Percentiles rank a stretch among this genome's conserved stretches.
Evolutionary conservation across 2,797 vertebrate species (phyloP).

Genomic region (Chrosomus eos): DNA sequence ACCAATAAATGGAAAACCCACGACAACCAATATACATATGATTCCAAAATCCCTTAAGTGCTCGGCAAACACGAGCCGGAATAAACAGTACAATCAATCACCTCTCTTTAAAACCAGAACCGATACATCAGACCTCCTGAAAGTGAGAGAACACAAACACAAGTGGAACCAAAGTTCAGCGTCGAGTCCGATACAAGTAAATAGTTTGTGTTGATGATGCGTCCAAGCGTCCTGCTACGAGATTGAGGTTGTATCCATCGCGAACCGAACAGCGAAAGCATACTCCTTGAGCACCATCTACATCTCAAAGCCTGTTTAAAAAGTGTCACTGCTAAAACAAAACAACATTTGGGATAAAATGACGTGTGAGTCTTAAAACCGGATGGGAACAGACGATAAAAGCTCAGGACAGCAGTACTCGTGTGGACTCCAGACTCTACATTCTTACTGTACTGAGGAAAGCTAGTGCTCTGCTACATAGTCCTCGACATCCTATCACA

Average conservation of each 20-base stretch:
- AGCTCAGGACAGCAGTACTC: background rate
- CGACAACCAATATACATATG: constrained; percentile 43
- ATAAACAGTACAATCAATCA: constrained; percentile 72
- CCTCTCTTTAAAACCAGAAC: constrained; percentile 59
- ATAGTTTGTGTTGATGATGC: background rate
- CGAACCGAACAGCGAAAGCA: background rate
- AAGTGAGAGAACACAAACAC: constrained; percentile 60
- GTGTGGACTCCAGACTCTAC: constrained; percentile 61
- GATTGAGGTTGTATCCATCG: background rate
- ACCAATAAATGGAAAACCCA: constrained; percentile 62
- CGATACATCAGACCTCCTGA: constrained; percentile 67
- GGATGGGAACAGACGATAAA: constrained; percentile 29
- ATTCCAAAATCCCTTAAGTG: constrained; percentile 71
- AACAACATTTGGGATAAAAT: background rate
- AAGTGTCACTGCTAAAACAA: background rate
- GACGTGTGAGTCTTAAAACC: constrained; percentile 2
- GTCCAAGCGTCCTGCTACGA: background rate
- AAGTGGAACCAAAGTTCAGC: constrained; percentile 48
- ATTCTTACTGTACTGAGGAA: constrained; percentile 76
- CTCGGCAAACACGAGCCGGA: constrained; percentile 72
- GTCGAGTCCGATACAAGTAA: background rate
- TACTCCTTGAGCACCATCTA: background rate
- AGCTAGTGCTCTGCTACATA: constrained; percentile 77
- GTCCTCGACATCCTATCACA: constrained; percentile 69
- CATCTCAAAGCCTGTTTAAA: background rate